phyloP scores from a whole-genome alignment of 2,797 vertebrate species.

The Chaetodon trifasciatus region DNA sequence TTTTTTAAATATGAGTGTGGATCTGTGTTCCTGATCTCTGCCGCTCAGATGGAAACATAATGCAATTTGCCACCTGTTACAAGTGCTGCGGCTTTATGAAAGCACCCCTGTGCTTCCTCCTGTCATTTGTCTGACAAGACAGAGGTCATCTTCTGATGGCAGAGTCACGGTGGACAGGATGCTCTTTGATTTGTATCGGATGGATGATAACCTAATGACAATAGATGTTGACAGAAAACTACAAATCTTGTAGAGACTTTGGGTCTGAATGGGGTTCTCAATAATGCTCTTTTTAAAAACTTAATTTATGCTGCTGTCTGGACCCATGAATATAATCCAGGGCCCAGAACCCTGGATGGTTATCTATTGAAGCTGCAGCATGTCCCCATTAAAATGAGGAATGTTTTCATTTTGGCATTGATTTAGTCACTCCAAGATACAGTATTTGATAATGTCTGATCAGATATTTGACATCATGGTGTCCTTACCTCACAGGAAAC shows the following conservation, averaged over 20 bases:
- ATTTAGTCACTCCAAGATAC: background rate
- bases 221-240: constrained; percentile 49
- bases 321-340: constrained; percentile 17
- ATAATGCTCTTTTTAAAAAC: constrained; percentile 8
- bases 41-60: constrained; percentile 83
- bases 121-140: constrained; percentile 82
- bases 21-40: constrained; percentile 81
- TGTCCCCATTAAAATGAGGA: background rate
- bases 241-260: constrained; percentile 43
- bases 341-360: background rate
- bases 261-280: constrained; percentile 22
- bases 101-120: constrained; percentile 81
- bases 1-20: constrained; percentile 84
- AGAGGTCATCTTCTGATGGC: constrained; percentile 78
- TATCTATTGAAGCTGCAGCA: background rate
- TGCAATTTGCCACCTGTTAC: constrained; percentile 87
- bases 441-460: constrained; percentile 4
- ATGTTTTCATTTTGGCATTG: background rate
- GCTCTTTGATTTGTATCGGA: constrained; percentile 73
- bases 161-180: constrained; percentile 73
- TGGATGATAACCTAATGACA: constrained; percentile 72
- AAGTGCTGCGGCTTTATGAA: constrained; percentile 86
- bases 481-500: background rate
- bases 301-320: constrained; percentile 13
- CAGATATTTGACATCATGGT: background rate